Evolutionary conservation across 2,797 vertebrate species (phyloP).

Genomic region (Smutsia gigantea): DNA sequence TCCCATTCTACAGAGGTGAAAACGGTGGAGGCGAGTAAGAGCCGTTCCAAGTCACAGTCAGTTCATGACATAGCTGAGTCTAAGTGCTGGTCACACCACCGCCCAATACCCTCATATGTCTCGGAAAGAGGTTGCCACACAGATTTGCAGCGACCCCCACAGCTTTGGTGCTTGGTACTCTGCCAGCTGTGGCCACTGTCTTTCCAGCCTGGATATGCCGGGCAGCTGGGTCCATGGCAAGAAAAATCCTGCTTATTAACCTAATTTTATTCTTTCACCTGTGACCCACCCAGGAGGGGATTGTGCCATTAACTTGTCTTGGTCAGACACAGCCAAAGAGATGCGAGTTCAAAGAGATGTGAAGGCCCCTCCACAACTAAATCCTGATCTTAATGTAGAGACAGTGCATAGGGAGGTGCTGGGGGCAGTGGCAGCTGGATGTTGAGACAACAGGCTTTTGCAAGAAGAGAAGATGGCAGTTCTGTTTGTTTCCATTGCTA

Average conservation of each 20-base stretch:
- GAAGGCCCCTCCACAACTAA: background rate
- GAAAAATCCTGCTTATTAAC: background rate
- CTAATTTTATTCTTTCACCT: background rate
- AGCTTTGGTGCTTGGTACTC: background rate
- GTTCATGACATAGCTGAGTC: background rate
- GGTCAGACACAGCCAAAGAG: background rate
- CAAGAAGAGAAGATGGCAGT: background rate
- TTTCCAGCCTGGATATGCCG: background rate
- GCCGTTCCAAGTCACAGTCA: background rate
- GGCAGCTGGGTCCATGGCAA: background rate
- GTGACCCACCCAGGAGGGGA: background rate
- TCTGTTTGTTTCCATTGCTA: background rate
- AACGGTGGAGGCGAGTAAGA: background rate
- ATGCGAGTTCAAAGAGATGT: background rate
- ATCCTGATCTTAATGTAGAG: constrained; percentile 22
- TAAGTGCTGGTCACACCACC: background rate
- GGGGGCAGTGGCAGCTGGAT: background rate
- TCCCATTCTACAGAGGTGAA: background rate
- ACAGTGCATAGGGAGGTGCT: background rate
- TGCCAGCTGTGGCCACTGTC: background rate
- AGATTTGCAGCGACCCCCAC: background rate
- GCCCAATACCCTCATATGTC: background rate
- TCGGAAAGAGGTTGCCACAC: background rate
- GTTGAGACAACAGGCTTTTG: background rate
- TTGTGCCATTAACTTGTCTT: background rate